Evolutionary conservation across 2,888 invertebrate genomes (phyloP), one percentile per base, ranked within the genome.

Genomic region (Ommatoiulus sabulosus): DNA sequence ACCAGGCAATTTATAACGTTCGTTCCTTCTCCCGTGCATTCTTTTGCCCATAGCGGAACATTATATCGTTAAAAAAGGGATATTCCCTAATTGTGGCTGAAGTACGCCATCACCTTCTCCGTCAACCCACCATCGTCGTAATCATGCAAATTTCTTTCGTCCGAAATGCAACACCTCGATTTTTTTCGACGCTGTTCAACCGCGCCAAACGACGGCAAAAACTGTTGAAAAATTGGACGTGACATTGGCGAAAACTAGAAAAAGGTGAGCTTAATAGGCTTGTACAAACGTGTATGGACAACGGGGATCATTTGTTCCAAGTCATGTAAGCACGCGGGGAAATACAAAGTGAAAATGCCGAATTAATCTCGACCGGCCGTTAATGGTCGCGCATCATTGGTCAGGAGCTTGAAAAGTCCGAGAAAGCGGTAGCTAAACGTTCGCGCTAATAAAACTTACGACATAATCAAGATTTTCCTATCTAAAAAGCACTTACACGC

Each of bases 401-500:
- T 63, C 20, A 20, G 12, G 63, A 63, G 63, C 63, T 72, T 35
- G 24, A 72, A 72, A 24, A 72, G 35, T 72, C 20, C 63, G 17
- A 72, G 72, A 35, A 35, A 72, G 24, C 24, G 24, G 72, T 24
- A 72, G 72, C 72, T 72, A 24, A 8, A 72, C 24, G 72, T 72
- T 72, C 12, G 24, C 5, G 72, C 72, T 72, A 72, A 72, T 24
- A 72, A 72, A 72, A 24, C 24, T 63, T 63, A 63, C n/a, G 63
- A 72, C n/a, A 24, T 72, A 72, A 72, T 72, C 72, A 24, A 72
- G 72, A 72, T 72, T 24, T 72, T 72, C 72, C 72, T 72, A 72
- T 72, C 72, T 72, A 72, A 72, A n/a, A 63, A 72, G 72, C 24
- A 72, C 10, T 72, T 72, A 72, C 72, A 72, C 72, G 72, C 72